Base-by-base conservation (phyloP, 2,113 vertebrate species). In the Gobius niger region DNA sequence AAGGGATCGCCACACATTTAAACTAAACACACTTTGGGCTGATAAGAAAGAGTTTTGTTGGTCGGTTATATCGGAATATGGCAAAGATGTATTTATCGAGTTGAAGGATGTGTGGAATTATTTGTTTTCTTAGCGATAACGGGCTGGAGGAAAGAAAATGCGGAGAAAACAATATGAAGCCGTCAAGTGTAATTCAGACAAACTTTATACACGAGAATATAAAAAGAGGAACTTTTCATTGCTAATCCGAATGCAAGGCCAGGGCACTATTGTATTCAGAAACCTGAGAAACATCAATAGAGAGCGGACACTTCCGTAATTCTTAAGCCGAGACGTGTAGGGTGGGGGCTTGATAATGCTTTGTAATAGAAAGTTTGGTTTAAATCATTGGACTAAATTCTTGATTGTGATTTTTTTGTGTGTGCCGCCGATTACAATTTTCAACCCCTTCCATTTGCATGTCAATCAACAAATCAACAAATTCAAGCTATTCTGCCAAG, bases 41-140 rank as follows among this genome's bases (percentile, higher is more conserved):
- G 54, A 72, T 44, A 68, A 42, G 49, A 61, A 61, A 34, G 49
- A 63, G 77, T 70, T 82, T 24, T 70, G 24, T 70, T 67, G 50
- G 50, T 44, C n/a, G 6, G 41, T 52, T 18, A 19, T 70, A 42
- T 70, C 46, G 60, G 53, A 66, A 66, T 66, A 12, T 1, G 9
- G 18, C 4, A 42, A 24, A 41, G 44, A 16, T 66, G 10, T 57
- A 57, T 40, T 57, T 34, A 52, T 9, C 7, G n/a, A 52, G 16
- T 52, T 19, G 16, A 52, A 52, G 8, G n/a, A 10, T 5, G 16
- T 9, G 16, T 19, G 8, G 51, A 52, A 52, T 52, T 9, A 19
- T 52, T 56, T 56, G 1, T 34, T 6, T 46, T 11, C 44, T 2
- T 24, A 56, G 53, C 19, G 53, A 56, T 56, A 56, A 6, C 10